Evolutionary conservation across 2,113 vertebrate species (phyloP), one percentile per base, ranked within the genome.

Genomic region (Lophura nycthemera): DNA sequence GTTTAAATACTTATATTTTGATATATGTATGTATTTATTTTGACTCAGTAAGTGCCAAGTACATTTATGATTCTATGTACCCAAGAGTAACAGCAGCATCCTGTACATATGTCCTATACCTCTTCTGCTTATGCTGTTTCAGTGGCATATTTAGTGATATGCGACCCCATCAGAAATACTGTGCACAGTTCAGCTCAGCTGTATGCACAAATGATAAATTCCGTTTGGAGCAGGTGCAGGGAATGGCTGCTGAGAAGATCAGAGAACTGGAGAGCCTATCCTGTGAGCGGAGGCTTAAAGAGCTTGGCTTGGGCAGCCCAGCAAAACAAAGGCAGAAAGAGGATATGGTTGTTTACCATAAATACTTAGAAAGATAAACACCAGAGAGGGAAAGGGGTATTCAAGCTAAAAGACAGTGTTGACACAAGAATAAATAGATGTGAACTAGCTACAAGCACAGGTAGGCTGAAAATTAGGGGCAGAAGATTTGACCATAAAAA

Each of bases 231-330:
- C 52, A 74, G 71, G 52, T 74, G 71, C 71, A 74, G 38, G 65
- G 85, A 91, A 89, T 82, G 92, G 56, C 36, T 70, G 79, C 54
- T 4, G 11, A 80, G 78, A 75, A 95, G 78, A 95, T 95, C 82
- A 96, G 92, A 93, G 79, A 59, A 80, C 79, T 83, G 72, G 63
- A 79, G 88, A 85, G 79, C 45, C 56, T 88, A 29, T 91, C 78
- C 85, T 82, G 59, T 87, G 87, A 96, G 85, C 67, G 18, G 40
- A 83, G 85, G 82, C 95, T 91, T 92, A 92, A 94, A 88, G 75
- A 92, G 92, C 93, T 96, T 96, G 95, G 93, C 95, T 89, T 36
- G 5, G 43, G 69, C 59, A 94, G 45, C 85, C 71, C 83, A 60
- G 72, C 36, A 94, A 91, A 92, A 91, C 96, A 92, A 92, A 96